These are phyloP conservation scores for Caranx ignobilis DNA, from an alignment of 2,113 vertebrate genomes.

Conservation along the genomic window DNA sequence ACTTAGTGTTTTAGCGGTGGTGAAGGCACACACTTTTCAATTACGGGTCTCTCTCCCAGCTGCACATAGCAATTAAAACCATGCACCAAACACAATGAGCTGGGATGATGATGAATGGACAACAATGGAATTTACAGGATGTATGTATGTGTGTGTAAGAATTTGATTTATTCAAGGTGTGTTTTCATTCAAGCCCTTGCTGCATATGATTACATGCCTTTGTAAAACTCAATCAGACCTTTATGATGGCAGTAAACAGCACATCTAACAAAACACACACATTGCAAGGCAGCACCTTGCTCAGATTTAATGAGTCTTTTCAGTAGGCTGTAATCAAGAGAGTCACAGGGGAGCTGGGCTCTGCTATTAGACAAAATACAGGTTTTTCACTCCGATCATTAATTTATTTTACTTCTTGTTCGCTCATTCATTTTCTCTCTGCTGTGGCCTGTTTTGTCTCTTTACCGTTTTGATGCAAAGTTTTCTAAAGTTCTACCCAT, in stretches of 20 bases:
- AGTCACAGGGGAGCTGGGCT: neutral
- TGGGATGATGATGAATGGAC: slow-evolving; percentile 46
- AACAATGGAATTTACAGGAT: slow-evolving; percentile 27
- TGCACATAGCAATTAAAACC: slow-evolving; percentile 56
- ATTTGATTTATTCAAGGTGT: slow-evolving; percentile 40
- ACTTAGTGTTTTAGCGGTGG: slow-evolving; percentile 1
- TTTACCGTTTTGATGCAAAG: neutral
- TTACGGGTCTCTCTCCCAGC: slow-evolving; percentile 34
- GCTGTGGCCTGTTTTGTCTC: neutral
- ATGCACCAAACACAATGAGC: slow-evolving; percentile 16
- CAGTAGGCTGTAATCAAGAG: slow-evolving; percentile 41
- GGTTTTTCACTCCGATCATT: slow-evolving; percentile 2
- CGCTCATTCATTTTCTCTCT: neutral
- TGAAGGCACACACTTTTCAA: slow-evolving; percentile 16
- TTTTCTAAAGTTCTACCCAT: neutral
- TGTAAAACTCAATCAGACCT: slow-evolving; percentile 62
- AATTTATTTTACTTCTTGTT: neutral
- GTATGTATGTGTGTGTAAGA: neutral
- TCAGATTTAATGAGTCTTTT: slow-evolving; percentile 46
- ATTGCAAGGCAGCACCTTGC: slow-evolving; percentile 9
- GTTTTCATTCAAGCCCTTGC: slow-evolving; percentile 33
- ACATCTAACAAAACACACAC: slow-evolving; percentile 21
- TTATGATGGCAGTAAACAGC: slow-evolving; percentile 41
- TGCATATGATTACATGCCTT: slow-evolving; percentile 54
- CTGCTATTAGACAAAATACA: neutral